Base-by-base conservation (phyloP, 2,797 vertebrate species). In the Sebastes diploproa region DNA sequence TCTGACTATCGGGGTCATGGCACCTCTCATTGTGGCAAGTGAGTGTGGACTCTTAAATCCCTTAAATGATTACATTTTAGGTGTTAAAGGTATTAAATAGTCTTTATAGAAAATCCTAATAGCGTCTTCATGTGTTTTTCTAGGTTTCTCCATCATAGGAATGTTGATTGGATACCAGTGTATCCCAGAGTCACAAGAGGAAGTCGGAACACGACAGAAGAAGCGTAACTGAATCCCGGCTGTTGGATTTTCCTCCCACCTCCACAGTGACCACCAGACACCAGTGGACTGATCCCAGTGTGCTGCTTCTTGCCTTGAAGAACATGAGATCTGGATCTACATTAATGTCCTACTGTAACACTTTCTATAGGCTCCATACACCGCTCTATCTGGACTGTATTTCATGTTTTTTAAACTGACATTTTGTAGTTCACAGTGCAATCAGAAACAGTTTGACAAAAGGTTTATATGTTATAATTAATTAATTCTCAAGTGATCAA, bases 21-120 rank as follows among this genome's bases (percentile, higher is more conserved):
- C 98, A 16, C 98, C 98, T 5, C 96, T 99, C 59, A 96, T 98
- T 87, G 98, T 99, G 70, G 97, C 98, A 91, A 97, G 98, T 99
- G 94, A 97, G 97, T 96, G 78, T 25, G 13, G 20, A 46, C 8
- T 7, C 4, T 8, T 46, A 46, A 46, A 2, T 32, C 8, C 2
- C 9, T 32, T n/a, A 38, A 52, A n/a, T 23, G 3, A 22, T 58
- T 20, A 18, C 2, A 56, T 50, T 10, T 20, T 8, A 16, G 13
- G 6, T 29, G 42, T 61, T 11, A 20, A 61, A 38, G 16, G 10
- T 46, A 14, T 72, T 23, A 66, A 23, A 54, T 22, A 25, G 50
- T 50, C 56, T 36, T 56, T 29, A 4, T 50, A 50, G n/a, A 27
- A 27, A 59, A 42, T 2, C 8, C 4, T 70, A 11, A 61, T 3